Base-by-base conservation (phyloP, 2,797 vertebrate genomes). In the Simalia tracyae region DNA sequence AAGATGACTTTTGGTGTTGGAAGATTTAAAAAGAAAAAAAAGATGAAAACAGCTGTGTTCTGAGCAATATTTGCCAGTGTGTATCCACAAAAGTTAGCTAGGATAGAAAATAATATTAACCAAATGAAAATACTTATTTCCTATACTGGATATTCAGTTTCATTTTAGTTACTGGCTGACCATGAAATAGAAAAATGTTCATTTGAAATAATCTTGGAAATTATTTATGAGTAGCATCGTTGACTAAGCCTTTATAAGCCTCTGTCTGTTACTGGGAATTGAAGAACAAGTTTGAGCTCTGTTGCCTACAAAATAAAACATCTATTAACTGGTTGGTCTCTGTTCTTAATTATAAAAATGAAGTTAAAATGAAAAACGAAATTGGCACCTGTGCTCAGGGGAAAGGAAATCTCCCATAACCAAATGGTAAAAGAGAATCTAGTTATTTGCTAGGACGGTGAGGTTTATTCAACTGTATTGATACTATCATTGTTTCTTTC, bases 1-100 rank as follows among this genome's bases (percentile, higher is more conserved):
- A 36, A 42, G 28, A 31, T 8, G 76, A 84, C 85, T 72, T 91
- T 88, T 72, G 93, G 84, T 91, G 91, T 90, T 94, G 93, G 64
- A 93, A 64, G 95, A 93, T 91, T 84, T 81, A 81, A 81, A 94
- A 5, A 81, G 24, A 54, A 63, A 86, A 5, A 26, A 54, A 63
- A 86, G 91, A 46, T 1, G 76, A 91, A 87, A 0, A 1, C 87
- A 91, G 60, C 91, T 94, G 89, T 94, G 68, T 8, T 89, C 46
- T 10, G 61, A 4, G 85, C 36, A 89, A 89, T 19, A 28, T 0
- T 7, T 81, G 46, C 54, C 0, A 0, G 1, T 59, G 14, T 93
- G 0, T 1, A 93, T 89, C 81, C 0, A 10, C 24, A 57, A 0
- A 42, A 86, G 42, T 90, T 12, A 93, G 93, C 90, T 5, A 85